Conservation (phyloP, 1,140 invertebrate species). For the Drosophila murphyi region DNA sequence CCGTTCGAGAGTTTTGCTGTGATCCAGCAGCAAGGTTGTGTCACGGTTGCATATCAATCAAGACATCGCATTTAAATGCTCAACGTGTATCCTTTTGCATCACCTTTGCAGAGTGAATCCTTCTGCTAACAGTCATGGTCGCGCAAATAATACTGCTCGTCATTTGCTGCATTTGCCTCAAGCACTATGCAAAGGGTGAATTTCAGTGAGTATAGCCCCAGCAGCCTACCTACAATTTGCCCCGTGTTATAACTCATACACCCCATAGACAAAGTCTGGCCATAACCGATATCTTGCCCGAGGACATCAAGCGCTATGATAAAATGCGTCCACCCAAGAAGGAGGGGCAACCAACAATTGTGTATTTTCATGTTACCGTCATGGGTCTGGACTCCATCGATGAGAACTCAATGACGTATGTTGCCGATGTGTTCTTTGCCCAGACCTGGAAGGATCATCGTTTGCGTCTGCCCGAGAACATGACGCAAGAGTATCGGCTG, state of each 20-base stretch:
- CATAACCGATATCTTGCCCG: conserved; percentile 93
- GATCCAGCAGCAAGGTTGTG: conserved; percentile 52
- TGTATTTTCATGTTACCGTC: conserved; percentile 96
- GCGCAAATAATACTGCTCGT: conserved; percentile 73
- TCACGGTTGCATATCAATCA: conserved; percentile 40
- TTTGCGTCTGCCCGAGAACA: conserved; percentile 94
- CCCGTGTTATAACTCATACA: background rate
- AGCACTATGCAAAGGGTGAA: conserved; percentile 74
- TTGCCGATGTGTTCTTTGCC: conserved; percentile 95
- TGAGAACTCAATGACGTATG: conserved; percentile 96
- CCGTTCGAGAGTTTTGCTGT: conserved; percentile 58
- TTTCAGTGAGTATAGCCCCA: conserved; percentile 72
- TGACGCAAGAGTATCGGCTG: conserved; percentile 94
- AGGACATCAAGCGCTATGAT: conserved; percentile 93
- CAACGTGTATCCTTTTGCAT: conserved; percentile 31
- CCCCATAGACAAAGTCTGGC: conserved; percentile 89
- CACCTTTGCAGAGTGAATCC: conserved; percentile 35
- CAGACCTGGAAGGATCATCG: conserved; percentile 96
- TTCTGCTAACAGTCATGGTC: conserved; percentile 58
- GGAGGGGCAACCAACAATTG: conserved; percentile 93
- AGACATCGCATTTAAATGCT: conserved; percentile 25
- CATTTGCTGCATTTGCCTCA: conserved; percentile 76
- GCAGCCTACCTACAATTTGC: background rate
- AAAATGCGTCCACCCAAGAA: conserved; percentile 96
- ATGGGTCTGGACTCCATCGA: conserved; percentile 97